Evolutionary conservation across 2,797 vertebrate genomes (phyloP).

Genomic region (Loriculus beryllinus): DNA sequence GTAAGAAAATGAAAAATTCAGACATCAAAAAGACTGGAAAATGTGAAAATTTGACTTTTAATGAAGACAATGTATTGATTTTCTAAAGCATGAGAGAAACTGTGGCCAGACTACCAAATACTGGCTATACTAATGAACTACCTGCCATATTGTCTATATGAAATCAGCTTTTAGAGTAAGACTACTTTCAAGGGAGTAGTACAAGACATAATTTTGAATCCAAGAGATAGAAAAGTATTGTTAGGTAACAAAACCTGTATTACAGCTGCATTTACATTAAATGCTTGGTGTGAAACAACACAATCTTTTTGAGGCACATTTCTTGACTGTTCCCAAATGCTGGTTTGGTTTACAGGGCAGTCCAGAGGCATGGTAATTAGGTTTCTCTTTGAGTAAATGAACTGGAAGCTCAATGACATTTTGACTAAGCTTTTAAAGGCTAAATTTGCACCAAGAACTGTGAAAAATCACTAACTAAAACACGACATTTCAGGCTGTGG

Average conservation of each 20-base stretch:
- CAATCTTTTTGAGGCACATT: not conserved
- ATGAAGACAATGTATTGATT: not conserved
- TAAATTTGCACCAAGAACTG: not conserved
- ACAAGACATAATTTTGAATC: not conserved
- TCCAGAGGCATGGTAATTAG: not conserved
- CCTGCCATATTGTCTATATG: fast-evolving
- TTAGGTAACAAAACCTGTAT: not conserved
- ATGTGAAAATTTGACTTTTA: not conserved
- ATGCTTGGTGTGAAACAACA: not conserved
- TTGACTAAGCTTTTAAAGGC: not conserved
- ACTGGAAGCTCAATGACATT: not conserved
- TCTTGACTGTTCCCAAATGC: not conserved
- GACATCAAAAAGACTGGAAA: not conserved
- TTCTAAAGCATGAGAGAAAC: not conserved
- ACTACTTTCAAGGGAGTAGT: not conserved
- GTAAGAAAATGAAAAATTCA: not conserved
- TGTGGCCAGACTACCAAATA: not conserved
- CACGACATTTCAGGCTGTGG: not conserved
- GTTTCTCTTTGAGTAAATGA: not conserved
- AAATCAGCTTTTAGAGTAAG: not conserved
- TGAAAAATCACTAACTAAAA: not conserved
- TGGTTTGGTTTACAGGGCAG: not conserved
- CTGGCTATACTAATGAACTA: not conserved
- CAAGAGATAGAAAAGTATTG: not conserved
- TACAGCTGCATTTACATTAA: not conserved